These are phyloP conservation scores for Karalla daura DNA, from an alignment of 2,797 vertebrate species.

Conservation along the genomic window DNA sequence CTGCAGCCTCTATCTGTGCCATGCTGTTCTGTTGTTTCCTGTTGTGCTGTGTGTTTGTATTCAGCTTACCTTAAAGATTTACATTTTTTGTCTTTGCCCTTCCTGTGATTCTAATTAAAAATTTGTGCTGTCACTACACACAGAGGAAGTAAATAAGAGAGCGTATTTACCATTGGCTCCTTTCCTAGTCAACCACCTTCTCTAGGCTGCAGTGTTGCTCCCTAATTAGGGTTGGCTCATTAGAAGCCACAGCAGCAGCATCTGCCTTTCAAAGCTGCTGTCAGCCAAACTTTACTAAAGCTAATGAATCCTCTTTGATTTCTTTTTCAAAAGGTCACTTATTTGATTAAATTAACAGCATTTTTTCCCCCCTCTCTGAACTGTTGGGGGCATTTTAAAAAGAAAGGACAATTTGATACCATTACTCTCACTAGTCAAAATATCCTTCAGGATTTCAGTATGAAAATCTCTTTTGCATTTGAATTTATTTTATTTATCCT, in stretches of 20 bases:
- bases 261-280: conserved; percentile 89
- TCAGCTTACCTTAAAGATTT: conserved; percentile 76
- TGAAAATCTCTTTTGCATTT: conserved; percentile 42
- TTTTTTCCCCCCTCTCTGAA: conserved; percentile 63
- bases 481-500: conserved; percentile 59
- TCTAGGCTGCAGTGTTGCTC: conserved; percentile 81
- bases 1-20: conserved; percentile 51
- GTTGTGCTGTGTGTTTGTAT: conserved; percentile 75
- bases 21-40: conserved; percentile 73
- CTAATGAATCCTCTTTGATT: conserved; percentile 90
- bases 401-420: conserved; percentile 78
- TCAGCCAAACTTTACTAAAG: conserved; percentile 88
- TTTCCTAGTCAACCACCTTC: conserved; percentile 83
- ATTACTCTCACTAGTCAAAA: conserved; percentile 66
- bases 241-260: conserved; percentile 86
- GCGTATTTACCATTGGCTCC: conserved; percentile 84
- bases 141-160: conserved; percentile 84
- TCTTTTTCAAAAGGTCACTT: conserved; percentile 88
- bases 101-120: conserved; percentile 87
- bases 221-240: conserved; percentile 88
- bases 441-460: conserved; percentile 66
- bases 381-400: conserved; percentile 77
- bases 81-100: conserved; percentile 75
- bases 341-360: conserved; percentile 87
- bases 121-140: conserved; percentile 83